Percentiles rank a stretch among this genome's conserved stretches.
Evolutionary conservation across 2,797 vertebrate species (phyloP).

Genomic region (Poecilia picta): DNA sequence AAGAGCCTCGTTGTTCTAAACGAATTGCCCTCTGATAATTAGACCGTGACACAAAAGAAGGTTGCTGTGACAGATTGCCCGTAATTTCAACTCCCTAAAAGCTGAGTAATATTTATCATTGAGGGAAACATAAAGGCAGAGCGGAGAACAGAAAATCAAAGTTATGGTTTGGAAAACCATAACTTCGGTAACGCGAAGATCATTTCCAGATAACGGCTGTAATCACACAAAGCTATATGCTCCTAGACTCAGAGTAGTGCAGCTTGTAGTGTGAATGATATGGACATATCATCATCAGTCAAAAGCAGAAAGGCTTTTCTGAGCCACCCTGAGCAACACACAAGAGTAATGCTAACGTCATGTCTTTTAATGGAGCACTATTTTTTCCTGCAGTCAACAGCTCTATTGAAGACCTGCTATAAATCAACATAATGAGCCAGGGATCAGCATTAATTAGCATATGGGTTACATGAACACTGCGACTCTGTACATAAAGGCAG

Average conservation of each 20-base stretch:
- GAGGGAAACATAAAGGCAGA: slow-evolving; percentile 19
- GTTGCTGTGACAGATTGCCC: slow-evolving; percentile 35
- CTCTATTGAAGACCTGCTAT: slow-evolving; percentile 50
- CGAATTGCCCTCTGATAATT: slow-evolving; percentile 26
- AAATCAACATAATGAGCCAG: slow-evolving; percentile 78
- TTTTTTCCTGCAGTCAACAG: slow-evolving; percentile 51
- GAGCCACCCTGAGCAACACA: slow-evolving; percentile 10
- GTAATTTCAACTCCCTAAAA: slow-evolving; percentile 21
- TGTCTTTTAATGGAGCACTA: slow-evolving; percentile 35
- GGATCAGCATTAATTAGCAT: slow-evolving; percentile 76
- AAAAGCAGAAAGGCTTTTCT: slow-evolving; percentile 11
- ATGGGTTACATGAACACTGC: slow-evolving; percentile 54
- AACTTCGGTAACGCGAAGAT: slow-evolving; percentile 33
- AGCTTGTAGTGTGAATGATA: slow-evolving; percentile 15
- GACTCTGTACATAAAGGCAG: slow-evolving; percentile 62
- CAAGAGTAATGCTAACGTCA: slow-evolving; percentile 6
- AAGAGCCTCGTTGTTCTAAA: not conserved
- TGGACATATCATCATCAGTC: slow-evolving; percentile 13
- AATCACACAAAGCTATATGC: slow-evolving; percentile 19
- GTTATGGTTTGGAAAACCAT: slow-evolving; percentile 52
- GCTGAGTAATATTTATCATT: slow-evolving; percentile 33
- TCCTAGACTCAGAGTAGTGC: slow-evolving; percentile 6
- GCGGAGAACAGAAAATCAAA: slow-evolving; percentile 42
- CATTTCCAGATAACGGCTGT: slow-evolving; percentile 48
- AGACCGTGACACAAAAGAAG: not conserved